Base-by-base conservation (phyloP, 2,113 vertebrate genomes). In the Ochotona princeps region DNA sequence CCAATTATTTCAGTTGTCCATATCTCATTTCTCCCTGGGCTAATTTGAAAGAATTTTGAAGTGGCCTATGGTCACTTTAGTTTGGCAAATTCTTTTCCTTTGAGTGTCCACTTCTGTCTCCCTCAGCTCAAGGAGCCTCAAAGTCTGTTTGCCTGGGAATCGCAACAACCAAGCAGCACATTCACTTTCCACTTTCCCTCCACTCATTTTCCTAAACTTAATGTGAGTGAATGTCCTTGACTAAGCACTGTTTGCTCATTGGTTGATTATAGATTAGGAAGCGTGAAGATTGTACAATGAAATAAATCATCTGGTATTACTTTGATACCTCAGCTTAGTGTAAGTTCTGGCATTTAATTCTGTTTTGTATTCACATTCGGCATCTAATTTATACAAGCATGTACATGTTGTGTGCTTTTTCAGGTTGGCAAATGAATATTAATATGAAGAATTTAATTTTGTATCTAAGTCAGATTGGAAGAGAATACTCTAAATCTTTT, bases 381-480 rank as follows among this genome's bases (percentile, higher is more conserved):
- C 8, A 38, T 67, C 63, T 84, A 74, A 80, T 95, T 84, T 35
- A 70, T 57, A 61, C 11, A 82, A 83, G 35, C 67, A 78, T 11
- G 7, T 60, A 18, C 4, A 30, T 60, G 14, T 93, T 83, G 30
- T 14, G 49, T n/a, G 28, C 38, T 75, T 67, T 87, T 73, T 82
- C 49, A 92, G 61, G 18, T 35, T 82, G 20, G 18, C 8, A 89
- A 84, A 84, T 87, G 1, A 89, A 63, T 54, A 61, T 90, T 83
- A 79, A 84, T 81, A 69, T 35, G 30, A 95, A 47, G 23, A 14
- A 85, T 66, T 90, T 70, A 83, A 67, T 17, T 66, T n/a, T 94
- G 47, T 32, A 32, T 74, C 47, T 47, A 86, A 63, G 74, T 74
- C 26, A 38, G 60, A 23, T 63, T 63, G 23, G 38, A 94, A 28